Percentiles rank a stretch among this genome's conserved stretches.
Evolutionary conservation across 92 coral and sea anemone genomes (phyloP).

Genomic region (Siderastrea radians): DNA sequence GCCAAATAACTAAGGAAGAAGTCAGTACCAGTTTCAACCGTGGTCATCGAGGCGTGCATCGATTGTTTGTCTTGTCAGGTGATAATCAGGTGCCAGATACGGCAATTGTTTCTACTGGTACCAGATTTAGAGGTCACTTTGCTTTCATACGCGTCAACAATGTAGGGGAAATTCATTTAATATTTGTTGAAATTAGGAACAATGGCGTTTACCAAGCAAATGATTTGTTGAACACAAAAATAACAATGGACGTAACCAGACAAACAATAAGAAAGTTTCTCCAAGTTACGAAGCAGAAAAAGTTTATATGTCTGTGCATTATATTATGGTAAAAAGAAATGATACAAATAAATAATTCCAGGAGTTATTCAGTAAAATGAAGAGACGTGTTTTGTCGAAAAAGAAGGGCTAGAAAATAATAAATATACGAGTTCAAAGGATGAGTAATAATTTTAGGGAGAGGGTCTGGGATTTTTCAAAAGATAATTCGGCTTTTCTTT

Average conservation of each 20-base stretch:
- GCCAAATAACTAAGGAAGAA: background rate
- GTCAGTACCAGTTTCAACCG: background rate
- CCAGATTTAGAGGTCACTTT: conserved; percentile 5
- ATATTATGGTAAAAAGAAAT: too few relatives aligned
- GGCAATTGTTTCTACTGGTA: conserved; percentile 23
- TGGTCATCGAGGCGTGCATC: background rate
- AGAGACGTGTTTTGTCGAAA: too few relatives aligned
- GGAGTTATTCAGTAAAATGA: too few relatives aligned
- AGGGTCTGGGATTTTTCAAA: too few relatives aligned
- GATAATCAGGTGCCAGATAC: conserved; percentile 15
- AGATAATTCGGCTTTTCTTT: too few relatives aligned
- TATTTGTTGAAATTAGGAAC: background rate
- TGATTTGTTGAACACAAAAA: background rate
- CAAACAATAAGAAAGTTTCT: background rate
- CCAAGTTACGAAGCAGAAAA: background rate
- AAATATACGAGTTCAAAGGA: too few relatives aligned
- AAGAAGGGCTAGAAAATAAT: too few relatives aligned
- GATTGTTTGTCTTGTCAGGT: background rate
- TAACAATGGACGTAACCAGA: background rate
- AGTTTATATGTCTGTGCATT: too few relatives aligned
- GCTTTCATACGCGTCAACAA: conserved; percentile 17
- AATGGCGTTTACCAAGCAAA: background rate
- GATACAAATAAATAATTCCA: too few relatives aligned
- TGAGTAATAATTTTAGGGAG: too few relatives aligned
- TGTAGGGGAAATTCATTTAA: background rate